Percentiles rank a stretch among this genome's conserved stretches.
Conservation (phyloP, 2,113 vertebrate species). For the Amia ocellicauda region DNA sequence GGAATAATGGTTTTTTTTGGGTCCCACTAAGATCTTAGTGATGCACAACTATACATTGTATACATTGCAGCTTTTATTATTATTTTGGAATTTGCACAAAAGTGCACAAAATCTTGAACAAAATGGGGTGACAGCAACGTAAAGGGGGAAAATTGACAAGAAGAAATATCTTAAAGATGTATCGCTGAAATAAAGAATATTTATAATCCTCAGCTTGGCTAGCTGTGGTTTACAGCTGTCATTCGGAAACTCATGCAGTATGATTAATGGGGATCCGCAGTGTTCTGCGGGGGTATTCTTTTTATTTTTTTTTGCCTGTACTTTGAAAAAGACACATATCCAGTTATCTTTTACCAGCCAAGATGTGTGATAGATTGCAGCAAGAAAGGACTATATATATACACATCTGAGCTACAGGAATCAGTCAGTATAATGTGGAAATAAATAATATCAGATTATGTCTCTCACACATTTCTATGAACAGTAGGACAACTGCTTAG, state of each 20-base stretch:
- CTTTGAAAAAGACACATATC: background rate
- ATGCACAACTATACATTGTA: no score
- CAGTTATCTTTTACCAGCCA: background rate
- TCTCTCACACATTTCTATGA: no score
- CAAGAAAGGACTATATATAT: no score
- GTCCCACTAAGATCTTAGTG: no score
- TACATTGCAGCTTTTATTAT: background rate
- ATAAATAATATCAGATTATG: no score
- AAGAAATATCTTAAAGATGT: slow-evolving; percentile 3
- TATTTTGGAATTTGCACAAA: slow-evolving; percentile 2
- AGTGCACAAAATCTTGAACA: background rate
- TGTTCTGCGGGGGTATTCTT: background rate
- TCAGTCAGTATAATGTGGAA: no score
- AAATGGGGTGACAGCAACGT: slow-evolving; percentile 1
- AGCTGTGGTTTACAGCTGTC: slow-evolving; percentile 6
- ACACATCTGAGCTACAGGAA: no score
- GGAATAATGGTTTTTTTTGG: no score
- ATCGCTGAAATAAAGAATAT: slow-evolving; percentile 2
- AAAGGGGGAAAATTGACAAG: background rate
- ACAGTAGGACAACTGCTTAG: no score
- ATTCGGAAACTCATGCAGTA: slow-evolving; percentile 15
- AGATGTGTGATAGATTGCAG: no score
- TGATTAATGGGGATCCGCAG: slow-evolving; percentile 10
- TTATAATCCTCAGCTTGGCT: slow-evolving; percentile 11
- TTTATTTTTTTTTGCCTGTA: background rate